phyloP scores from a whole-genome alignment of 2,797 vertebrate species.

The Salmo trutta region DNA sequence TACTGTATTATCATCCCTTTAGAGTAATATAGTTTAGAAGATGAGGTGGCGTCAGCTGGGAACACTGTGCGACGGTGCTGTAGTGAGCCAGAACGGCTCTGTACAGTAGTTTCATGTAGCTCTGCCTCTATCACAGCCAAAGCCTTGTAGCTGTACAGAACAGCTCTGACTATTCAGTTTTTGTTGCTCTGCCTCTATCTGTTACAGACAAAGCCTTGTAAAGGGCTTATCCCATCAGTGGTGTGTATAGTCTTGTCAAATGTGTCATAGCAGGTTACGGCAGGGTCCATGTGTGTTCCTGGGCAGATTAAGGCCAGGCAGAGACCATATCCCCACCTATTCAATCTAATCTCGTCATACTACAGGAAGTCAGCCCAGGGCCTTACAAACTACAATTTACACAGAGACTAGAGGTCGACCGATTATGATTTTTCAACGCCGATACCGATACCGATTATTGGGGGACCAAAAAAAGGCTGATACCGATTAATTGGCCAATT shows the following conservation, averaged over 20 bases:
- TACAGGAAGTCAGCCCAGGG: constrained; percentile 26
- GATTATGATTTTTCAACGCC: no score
- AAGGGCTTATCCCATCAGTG: constrained; percentile 4
- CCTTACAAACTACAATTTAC: neutral
- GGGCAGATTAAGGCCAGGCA: constrained; percentile 35
- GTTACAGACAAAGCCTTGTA: neutral
- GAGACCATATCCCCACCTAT: constrained; percentile 12
- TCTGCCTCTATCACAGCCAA: neutral
- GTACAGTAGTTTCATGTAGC: neutral
- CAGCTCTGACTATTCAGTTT: neutral
- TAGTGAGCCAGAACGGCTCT: neutral
- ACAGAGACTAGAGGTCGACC: neutral
- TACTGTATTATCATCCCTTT: no score
- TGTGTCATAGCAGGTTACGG: neutral
- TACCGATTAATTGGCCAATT: no score
- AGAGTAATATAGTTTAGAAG: no score
- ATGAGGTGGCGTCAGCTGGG: no score
- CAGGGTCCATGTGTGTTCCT: neutral
- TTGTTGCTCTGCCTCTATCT: neutral
- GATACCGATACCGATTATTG: no score
- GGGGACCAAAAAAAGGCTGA: no score
- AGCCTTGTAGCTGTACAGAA: neutral
- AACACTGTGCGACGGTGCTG: neutral
- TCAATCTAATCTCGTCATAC: constrained; percentile 33
- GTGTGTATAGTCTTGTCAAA: neutral